Evolutionary conservation across 1,140 invertebrate species (phyloP), one percentile per base, ranked within the genome.

Genomic region (Hestina assimilis): DNA sequence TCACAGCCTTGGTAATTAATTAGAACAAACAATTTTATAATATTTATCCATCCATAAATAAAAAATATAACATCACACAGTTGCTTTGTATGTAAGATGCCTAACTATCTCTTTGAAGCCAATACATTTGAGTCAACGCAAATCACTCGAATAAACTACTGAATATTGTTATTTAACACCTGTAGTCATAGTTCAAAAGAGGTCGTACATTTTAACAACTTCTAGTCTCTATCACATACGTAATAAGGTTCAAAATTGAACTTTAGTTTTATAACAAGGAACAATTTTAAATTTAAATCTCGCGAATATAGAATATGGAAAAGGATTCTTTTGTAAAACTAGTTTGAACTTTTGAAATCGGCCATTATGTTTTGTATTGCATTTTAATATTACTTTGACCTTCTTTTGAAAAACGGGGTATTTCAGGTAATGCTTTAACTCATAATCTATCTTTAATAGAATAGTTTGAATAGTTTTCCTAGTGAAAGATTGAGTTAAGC

Each of bases 121-220:
- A 55, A 55, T 55, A 55, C 43, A 41, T 55, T 55, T 29, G 23
- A 55, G 54, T 41, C 54, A 48, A 47, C 45, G 38, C 54, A 57
- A 57, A 57, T 57, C 54, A 57, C 45, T 48, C 14, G 54, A 57
- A 57, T 57, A 57, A 57, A 57, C 45, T 57, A 57, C 54, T 48
- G 54, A 57, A 57, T 57, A 50, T 57, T 57, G 46, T 57, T 57
- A 57, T 57, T 57, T 57, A 57, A 48, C 54, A 57, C 54, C 54
- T 57, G 45, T 48, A 48, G 38, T 48, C 45, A 41, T 47, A 56
- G 53, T 56, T 43, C 50, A 51, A 23, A 31, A 45, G 29, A 12
- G 24, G 38, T 47, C 65, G 58, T 59, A 41, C 54, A 60, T 67
- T 42, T 67, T 59, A 66, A 58, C 40, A 38, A 38, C 40, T 54